These are phyloP conservation scores for Ricordea florida DNA, from an alignment of 92 coral and sea anemone species.

Conservation along the genomic window DNA sequence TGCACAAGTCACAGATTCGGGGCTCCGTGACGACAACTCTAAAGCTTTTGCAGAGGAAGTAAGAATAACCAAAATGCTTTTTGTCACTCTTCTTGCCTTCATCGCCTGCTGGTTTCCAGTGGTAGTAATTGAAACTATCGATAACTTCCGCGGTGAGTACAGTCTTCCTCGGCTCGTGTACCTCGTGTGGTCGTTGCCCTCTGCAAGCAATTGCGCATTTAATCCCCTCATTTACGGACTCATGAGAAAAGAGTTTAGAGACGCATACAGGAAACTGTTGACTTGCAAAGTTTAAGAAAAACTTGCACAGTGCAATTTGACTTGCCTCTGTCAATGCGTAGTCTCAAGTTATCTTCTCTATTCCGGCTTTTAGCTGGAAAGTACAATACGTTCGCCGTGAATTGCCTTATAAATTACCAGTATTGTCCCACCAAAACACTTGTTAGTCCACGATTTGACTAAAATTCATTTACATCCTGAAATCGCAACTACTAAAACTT, in stretches of 20 bases:
- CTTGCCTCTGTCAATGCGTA: too few relatives aligned
- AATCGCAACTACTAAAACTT: too few relatives aligned
- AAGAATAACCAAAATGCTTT: slow-evolving; percentile 1
- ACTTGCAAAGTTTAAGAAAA: background rate
- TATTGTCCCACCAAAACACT: too few relatives aligned
- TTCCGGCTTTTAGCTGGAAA: too few relatives aligned
- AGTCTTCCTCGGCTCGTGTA: background rate
- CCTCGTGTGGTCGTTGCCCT: background rate
- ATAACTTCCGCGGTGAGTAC: background rate
- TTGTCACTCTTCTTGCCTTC: too few relatives aligned
- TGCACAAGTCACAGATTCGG: background rate
- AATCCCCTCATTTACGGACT: slow-evolving; percentile 2
- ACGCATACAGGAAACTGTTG: background rate
- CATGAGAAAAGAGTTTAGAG: background rate
- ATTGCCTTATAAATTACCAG: too few relatives aligned
- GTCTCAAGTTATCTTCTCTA: too few relatives aligned
- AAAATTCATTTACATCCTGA: too few relatives aligned
- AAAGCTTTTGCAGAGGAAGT: background rate
- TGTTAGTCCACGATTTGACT: too few relatives aligned
- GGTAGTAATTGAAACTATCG: background rate
- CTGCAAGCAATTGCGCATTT: background rate
- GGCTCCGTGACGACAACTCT: background rate
- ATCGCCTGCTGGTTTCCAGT: too few relatives aligned
- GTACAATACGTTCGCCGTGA: too few relatives aligned
- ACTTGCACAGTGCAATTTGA: too few relatives aligned